These are phyloP conservation scores for Promerops cafer DNA, from an alignment of 2,113 vertebrate genomes.

Conservation along the genomic window DNA sequence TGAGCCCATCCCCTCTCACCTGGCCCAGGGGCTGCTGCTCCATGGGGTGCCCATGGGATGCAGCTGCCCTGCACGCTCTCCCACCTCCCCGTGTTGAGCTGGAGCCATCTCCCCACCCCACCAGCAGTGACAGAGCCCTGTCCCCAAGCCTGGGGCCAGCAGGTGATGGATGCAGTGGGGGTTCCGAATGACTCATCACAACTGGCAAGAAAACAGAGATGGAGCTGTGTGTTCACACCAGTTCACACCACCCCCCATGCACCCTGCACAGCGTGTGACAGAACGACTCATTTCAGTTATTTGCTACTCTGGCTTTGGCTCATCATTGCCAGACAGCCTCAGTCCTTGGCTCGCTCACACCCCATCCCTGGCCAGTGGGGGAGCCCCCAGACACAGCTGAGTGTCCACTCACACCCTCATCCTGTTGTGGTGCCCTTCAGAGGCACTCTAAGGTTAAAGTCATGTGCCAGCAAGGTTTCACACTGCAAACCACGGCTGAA, in stretches of 20 bases:
- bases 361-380: background rate
- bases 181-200: background rate
- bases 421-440: accelerated
- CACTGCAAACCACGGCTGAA: background rate
- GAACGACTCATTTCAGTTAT: background rate
- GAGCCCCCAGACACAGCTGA: background rate
- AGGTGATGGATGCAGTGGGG: background rate
- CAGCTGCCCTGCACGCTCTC: background rate
- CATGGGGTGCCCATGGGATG: background rate
- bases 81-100: background rate
- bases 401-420: background rate
- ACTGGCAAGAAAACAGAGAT: background rate
- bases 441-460: background rate
- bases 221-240: background rate
- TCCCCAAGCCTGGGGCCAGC: background rate
- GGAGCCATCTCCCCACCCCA: background rate
- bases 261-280: background rate
- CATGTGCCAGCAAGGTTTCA: background rate
- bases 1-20: background rate
- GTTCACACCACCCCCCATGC: background rate
- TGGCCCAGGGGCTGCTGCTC: background rate
- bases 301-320: background rate
- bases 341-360: accelerated
- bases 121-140: accelerated
- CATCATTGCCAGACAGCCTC: background rate